These are phyloP conservation scores for Caenorhabditis sp. DNA, from an alignment of 2,888 invertebrate species.

Conservation along the genomic window DNA sequence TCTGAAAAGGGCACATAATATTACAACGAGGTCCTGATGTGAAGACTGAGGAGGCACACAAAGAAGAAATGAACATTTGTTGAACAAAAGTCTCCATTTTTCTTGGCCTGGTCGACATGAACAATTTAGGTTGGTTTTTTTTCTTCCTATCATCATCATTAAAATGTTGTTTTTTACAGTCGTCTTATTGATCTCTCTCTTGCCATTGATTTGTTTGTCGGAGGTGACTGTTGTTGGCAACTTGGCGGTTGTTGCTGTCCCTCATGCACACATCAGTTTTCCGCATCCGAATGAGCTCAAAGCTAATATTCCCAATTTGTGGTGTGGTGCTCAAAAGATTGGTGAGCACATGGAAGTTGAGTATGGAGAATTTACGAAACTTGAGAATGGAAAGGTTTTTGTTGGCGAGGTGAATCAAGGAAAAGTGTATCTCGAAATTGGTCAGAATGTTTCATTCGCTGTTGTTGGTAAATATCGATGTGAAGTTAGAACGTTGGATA, in stretches of 20 bases:
- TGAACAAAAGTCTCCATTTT: neutral
- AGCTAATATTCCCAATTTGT: conserved; percentile 40
- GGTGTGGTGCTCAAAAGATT: conserved; percentile 49
- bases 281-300: conserved; percentile 24
- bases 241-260: conserved; percentile 43
- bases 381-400: conserved; percentile 46
- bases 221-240: conserved; percentile 44
- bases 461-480: conserved; percentile 50
- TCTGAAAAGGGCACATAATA: neutral
- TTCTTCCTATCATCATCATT: neutral
- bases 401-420: conserved; percentile 31
- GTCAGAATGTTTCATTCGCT: conserved; percentile 27
- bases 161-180: neutral
- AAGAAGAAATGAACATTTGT: neutral
- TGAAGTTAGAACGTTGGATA: conserved; percentile 48
- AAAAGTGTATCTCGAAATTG: conserved; percentile 42
- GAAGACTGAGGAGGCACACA: neutral
- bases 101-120: neutral
- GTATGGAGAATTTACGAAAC: conserved; percentile 48
- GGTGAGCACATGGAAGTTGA: conserved; percentile 42
- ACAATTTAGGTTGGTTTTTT: neutral
- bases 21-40: neutral
- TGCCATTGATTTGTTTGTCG: neutral
- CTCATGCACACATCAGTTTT: conserved; percentile 32
- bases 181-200: neutral